Percentiles rank a stretch among this genome's conserved stretches.
Conservation (phyloP, 2,888 invertebrate species). For the Cantharis nigra region DNA sequence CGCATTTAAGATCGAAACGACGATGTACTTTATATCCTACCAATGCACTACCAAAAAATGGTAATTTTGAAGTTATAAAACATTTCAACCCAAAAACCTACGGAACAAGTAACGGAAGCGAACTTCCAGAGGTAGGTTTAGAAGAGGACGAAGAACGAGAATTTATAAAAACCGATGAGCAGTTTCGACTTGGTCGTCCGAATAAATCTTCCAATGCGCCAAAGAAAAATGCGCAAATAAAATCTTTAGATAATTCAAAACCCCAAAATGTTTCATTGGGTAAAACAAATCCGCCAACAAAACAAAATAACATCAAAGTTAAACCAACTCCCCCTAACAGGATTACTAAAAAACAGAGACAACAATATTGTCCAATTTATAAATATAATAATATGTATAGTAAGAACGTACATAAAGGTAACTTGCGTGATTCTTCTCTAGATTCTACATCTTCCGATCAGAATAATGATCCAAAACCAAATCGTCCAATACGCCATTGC, state of each 20-base stretch:
- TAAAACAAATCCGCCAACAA: background rate
- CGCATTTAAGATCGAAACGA: background rate
- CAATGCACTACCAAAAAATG: background rate
- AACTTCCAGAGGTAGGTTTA: conserved; percentile 2
- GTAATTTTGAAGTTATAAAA: background rate
- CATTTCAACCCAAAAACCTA: background rate
- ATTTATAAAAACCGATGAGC: background rate
- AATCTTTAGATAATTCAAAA: too few species aligned
- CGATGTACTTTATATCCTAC: background rate
- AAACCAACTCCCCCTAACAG: background rate
- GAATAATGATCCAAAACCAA: background rate
- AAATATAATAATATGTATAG: background rate
- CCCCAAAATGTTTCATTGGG: background rate
- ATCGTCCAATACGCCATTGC: background rate
- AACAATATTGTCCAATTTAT: background rate
- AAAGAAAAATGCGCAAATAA: background rate
- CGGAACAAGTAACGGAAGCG: background rate
- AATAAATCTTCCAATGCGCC: background rate
- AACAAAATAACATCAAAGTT: background rate
- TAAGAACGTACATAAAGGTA: too few species aligned
- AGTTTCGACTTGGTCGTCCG: background rate
- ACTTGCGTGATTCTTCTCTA: background rate
- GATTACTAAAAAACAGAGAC: background rate
- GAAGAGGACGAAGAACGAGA: background rate
- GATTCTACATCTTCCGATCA: background rate